These are phyloP conservation scores for Scatophagus argus DNA, from an alignment of 2,113 vertebrate genomes.

Conservation along the genomic window DNA sequence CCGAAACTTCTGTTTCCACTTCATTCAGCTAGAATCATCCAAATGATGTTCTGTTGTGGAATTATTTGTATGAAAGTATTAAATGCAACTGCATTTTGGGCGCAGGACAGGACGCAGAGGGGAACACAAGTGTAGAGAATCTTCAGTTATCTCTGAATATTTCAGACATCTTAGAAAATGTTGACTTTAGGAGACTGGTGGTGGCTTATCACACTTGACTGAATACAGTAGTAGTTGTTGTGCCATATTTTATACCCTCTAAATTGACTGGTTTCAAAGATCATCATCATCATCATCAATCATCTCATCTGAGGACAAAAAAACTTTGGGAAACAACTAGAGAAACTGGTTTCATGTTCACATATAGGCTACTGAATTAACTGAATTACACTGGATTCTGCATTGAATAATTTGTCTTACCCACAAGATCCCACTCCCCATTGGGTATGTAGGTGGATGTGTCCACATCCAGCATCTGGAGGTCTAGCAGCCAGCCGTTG, in stretches of 20 bases:
- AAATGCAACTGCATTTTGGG: background rate
- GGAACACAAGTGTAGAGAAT: background rate
- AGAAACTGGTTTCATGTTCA: background rate
- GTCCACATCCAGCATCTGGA: constrained; percentile 91
- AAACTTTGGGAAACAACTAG: background rate
- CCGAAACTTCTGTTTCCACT: constrained; percentile 18
- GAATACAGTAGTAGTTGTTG: background rate
- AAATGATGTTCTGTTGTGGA: background rate
- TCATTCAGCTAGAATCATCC: constrained; percentile 1
- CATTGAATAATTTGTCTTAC: constrained; percentile 72
- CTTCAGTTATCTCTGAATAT: background rate
- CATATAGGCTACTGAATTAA: background rate
- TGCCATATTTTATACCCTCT: background rate
- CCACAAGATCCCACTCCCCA: constrained; percentile 92
- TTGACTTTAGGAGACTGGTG: background rate
- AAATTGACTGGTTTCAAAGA: background rate
- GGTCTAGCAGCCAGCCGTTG: constrained; percentile 90
- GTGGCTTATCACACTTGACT: background rate
- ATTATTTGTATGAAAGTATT: background rate
- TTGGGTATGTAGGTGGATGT: constrained; percentile 90
- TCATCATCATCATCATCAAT: too few relatives aligned
- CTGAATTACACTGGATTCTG: background rate
- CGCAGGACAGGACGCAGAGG: background rate
- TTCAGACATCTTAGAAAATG: background rate
- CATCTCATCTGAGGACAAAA: background rate